Evolutionary conservation across 2,797 vertebrate genomes (phyloP), one percentile per base, ranked within the genome.

Genomic region (Sebastes elongatus): DNA sequence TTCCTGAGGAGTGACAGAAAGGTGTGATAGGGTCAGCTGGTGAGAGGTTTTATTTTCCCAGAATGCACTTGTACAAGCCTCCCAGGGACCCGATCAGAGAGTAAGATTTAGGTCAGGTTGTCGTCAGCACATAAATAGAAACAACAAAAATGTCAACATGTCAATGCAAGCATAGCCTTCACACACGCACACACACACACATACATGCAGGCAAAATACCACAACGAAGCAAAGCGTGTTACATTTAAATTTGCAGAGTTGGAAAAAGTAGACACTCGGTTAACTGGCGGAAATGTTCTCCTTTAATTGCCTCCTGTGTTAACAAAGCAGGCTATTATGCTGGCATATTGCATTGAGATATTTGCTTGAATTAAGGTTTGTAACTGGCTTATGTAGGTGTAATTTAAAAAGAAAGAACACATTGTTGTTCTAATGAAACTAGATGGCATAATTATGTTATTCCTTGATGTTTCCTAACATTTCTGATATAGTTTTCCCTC

Each of bases 41-140:
- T 87, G 67, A 80, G 84, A 82, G 67, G n/a, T 62, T 83, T 76
- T 23, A 62, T 76, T 87, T 81, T 84, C 84, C 80, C 81, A 86
- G 5, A 89, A 84, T 85, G 76, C 85, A 85, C 64, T 71, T 53
- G 77, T 57, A 62, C 57, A 76, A 69, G 64, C 68, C 86, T 80
- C 82, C 4, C 35, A 72, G 84, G 85, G 65, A 86, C 74, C 56
- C 18, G 52, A 83, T 88, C 86, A 81, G 56, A 79, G 80, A 71
- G 63, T 56, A 23, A 60, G 83, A 90, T 86, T 80, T 84, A 81
- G 84, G 88, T 81, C 83, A 74, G 84, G 79, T 71, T 85, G 85
- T 89, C 42, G 60, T 86, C 81, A 72, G 60, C 55, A 72, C 77
- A 84, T 82, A 87, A 89, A 89, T 85, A 78, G 78, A 88, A 85